Conservation (phyloP, 2,113 vertebrate species). For the Corvus hawaiiensis region DNA sequence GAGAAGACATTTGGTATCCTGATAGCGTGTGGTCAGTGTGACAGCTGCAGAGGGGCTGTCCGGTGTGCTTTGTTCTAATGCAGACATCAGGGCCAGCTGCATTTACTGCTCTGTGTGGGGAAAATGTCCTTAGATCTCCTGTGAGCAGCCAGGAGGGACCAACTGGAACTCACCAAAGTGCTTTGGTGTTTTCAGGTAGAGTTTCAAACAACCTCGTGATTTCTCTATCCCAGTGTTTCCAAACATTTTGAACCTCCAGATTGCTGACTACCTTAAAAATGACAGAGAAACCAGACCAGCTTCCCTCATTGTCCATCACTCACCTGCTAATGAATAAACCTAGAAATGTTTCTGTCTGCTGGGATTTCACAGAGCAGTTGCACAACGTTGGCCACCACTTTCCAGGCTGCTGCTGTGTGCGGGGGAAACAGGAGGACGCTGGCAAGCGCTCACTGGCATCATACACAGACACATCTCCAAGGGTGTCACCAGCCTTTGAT, state of each 20-base stretch:
- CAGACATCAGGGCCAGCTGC: not conserved
- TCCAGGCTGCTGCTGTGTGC: not conserved
- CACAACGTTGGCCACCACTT: not conserved
- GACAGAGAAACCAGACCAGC: not conserved
- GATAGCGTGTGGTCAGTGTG: not conserved
- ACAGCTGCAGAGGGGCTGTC: slow-evolving; percentile 2
- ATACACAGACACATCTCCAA: not conserved
- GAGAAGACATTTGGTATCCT: not conserved
- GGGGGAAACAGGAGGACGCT: not conserved
- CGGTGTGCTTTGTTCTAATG: not conserved
- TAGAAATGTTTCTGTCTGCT: not conserved
- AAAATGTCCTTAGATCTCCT: not conserved
- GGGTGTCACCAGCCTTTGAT: not conserved
- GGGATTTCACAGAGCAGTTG: not conserved
- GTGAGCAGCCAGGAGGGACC: not conserved
- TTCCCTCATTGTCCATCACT: not conserved
- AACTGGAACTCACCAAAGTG: not conserved
- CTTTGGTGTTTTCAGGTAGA: not conserved
- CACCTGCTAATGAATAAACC: not conserved
- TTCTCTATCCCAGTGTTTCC: not conserved
- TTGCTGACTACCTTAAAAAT: not conserved
- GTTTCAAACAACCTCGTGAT: not conserved
- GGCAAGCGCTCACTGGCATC: not conserved
- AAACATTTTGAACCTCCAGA: not conserved
- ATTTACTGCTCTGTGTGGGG: not conserved